Evolutionary conservation across 2,888 invertebrate species (phyloP).

Genomic region (Drosophila antonietae): DNA sequence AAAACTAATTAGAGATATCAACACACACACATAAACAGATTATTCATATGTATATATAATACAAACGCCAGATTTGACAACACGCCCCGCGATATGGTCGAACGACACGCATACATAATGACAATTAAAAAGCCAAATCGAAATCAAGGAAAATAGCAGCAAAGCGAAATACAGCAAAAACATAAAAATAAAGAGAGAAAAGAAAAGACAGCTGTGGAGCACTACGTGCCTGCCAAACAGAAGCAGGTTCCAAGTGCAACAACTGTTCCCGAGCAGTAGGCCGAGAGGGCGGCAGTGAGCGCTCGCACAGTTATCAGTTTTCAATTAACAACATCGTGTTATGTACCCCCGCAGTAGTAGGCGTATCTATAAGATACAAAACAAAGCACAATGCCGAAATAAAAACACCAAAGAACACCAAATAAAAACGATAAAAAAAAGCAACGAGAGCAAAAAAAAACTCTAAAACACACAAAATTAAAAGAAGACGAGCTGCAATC

Average conservation of each 20-base stretch:
- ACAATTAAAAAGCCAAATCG: conserved; percentile 64
- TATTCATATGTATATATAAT: conserved; percentile 1
- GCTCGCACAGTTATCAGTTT: conserved; percentile 72
- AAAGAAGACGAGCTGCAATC: background rate
- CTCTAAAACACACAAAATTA: conserved; percentile 2
- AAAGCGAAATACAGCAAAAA: conserved; percentile 11
- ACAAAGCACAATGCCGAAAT: conserved; percentile 53
- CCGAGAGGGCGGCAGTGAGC: background rate
- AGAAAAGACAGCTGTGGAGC: conserved; percentile 5
- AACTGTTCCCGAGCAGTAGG: conserved; percentile 11
- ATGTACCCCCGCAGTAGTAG: conserved; percentile 56
- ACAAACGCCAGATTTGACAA: conserved; percentile 30
- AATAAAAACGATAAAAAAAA: conserved; percentile 25
- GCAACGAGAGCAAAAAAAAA: conserved; percentile 10
- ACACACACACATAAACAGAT: conserved; percentile 29
- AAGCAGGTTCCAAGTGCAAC: conserved; percentile 55
- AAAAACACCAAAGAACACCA: conserved; percentile 14
- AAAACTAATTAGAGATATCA: conserved; percentile 76
- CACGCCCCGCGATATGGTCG: conserved; percentile 46
- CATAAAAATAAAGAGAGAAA: conserved; percentile 9
- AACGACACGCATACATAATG: conserved; percentile 70
- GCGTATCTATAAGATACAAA: conserved; percentile 64
- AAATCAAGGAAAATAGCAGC: conserved; percentile 30
- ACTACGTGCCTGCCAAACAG: conserved; percentile 48
- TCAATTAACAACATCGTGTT: conserved; percentile 81